phyloP scores from a whole-genome alignment of 2,113 vertebrate species.

The Heterochromis multidens region DNA sequence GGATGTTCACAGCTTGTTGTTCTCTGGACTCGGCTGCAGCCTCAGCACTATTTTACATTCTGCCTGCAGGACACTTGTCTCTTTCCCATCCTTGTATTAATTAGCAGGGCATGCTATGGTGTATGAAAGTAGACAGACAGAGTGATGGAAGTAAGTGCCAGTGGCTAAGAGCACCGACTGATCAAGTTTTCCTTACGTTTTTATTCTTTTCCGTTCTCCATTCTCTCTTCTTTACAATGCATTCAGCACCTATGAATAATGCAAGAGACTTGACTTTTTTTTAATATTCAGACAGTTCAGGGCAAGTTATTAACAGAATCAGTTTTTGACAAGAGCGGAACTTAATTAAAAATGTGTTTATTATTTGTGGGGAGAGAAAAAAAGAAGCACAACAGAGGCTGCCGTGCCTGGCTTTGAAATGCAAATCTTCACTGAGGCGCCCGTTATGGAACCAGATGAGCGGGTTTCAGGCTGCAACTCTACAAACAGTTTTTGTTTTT shows the following conservation, averaged over 20 bases:
- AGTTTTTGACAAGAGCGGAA: conserved; percentile 65
- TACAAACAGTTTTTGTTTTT: conserved; percentile 42
- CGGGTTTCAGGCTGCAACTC: conserved; percentile 35
- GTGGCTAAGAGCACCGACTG: conserved; percentile 23
- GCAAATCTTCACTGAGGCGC: conserved; percentile 50
- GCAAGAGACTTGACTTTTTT: conserved; percentile 30
- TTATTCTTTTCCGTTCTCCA: neutral
- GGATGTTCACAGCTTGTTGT: conserved; percentile 17
- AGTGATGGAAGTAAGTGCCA: conserved; percentile 29
- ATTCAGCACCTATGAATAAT: conserved; percentile 62
- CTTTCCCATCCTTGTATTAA: conserved; percentile 35
- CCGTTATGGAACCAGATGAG: conserved; percentile 18
- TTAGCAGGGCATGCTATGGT: conserved; percentile 33
- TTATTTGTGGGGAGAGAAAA: conserved; percentile 42
- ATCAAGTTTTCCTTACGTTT: conserved; percentile 5
- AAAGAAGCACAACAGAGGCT: conserved; percentile 44
- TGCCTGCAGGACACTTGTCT: conserved; percentile 8
- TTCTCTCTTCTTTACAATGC: conserved; percentile 13
- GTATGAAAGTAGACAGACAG: conserved; percentile 38
- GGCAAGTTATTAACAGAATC: conserved; percentile 63
- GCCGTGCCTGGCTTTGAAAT: conserved; percentile 63
- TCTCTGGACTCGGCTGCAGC: conserved; percentile 20
- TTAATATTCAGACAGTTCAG: conserved; percentile 68
- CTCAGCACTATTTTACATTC: neutral
- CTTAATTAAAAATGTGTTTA: conserved; percentile 73